Conservation (phyloP, 2,797 vertebrate species). For the Chromobotia macracanthus region DNA sequence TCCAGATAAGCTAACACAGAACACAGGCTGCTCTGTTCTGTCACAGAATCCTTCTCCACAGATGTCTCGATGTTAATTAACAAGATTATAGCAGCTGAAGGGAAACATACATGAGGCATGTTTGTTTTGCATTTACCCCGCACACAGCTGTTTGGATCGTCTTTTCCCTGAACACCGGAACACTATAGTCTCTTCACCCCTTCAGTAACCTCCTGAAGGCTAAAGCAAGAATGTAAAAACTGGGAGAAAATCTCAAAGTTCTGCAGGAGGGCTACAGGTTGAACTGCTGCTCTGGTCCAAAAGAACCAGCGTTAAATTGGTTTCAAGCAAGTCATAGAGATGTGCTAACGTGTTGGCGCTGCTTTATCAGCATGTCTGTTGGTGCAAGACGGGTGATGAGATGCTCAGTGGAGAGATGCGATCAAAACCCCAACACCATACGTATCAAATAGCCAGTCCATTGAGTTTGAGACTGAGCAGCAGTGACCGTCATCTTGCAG, state of each 20-base stretch:
- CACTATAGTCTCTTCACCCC: conserved; percentile 41
- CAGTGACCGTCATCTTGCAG: background rate
- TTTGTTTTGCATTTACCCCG: conserved; percentile 75
- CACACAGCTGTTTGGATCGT: conserved; percentile 79
- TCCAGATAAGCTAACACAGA: conserved; percentile 37
- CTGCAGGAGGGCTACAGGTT: background rate
- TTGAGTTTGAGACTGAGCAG: background rate
- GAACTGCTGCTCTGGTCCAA: background rate
- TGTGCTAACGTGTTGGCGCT: background rate
- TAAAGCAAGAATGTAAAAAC: conserved; percentile 46
- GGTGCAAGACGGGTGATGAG: background rate
- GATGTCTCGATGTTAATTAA: conserved; percentile 78
- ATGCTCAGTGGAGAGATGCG: conserved; percentile 5
- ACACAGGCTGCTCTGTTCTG: conserved; percentile 67
- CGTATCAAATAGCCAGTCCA: background rate
- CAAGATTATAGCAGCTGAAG: conserved; percentile 80
- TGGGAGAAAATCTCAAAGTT: background rate
- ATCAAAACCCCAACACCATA: conserved; percentile 1
- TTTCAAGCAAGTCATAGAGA: background rate
- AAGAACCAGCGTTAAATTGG: background rate
- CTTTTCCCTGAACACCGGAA: conserved; percentile 72
- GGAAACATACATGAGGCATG: conserved; percentile 81
- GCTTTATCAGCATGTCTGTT: conserved; percentile 6
- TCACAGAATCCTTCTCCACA: conserved; percentile 74
- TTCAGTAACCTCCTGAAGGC: background rate